These are phyloP conservation scores for Drosophila sp. DNA, from an alignment of 1,140 invertebrate genomes.

Conservation along the genomic window DNA sequence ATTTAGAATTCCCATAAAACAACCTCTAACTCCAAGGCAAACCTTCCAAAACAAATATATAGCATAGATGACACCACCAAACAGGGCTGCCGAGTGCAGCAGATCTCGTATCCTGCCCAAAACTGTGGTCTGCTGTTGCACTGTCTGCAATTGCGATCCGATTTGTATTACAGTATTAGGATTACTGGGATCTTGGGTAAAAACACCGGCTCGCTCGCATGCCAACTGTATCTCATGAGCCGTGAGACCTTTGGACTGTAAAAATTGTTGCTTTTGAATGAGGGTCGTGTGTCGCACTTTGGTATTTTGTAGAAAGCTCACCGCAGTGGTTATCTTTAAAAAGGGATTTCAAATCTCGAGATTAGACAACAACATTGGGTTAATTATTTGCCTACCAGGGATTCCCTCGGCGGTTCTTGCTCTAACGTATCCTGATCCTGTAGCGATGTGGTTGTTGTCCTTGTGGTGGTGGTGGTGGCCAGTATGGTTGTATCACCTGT, in stretches of 20 bases:
- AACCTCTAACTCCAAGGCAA: neutral
- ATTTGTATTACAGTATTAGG: conserved; percentile 79
- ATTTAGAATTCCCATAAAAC: neutral
- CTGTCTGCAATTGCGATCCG: conserved; percentile 64
- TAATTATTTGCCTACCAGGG: conserved; percentile 60
- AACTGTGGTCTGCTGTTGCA: conserved; percentile 81
- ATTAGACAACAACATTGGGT: conserved; percentile 42
- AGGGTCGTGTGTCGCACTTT: conserved; percentile 90
- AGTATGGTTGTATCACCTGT: conserved; percentile 75
- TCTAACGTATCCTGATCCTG: conserved; percentile 35
- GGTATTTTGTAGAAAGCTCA: conserved; percentile 93
- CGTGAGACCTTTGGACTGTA: conserved; percentile 91
- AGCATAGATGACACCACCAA: conserved; percentile 88
- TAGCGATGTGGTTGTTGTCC: conserved; percentile 50
- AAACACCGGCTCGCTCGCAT: conserved; percentile 86
- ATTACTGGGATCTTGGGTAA: conserved; percentile 74
- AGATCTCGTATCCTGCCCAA: conserved; percentile 86
- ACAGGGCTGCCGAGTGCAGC: conserved; percentile 87
- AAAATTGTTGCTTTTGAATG: conserved; percentile 90
- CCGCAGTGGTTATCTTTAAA: conserved; percentile 90
- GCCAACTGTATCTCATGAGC: conserved; percentile 91
- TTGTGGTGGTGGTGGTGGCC: conserved; percentile 47
- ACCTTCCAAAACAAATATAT: conserved; percentile 91
- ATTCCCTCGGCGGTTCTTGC: conserved; percentile 62
- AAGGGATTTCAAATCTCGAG: conserved; percentile 46